Base-by-base conservation (phyloP, 1,140 invertebrate genomes). In the Drosophila eugracilis region DNA sequence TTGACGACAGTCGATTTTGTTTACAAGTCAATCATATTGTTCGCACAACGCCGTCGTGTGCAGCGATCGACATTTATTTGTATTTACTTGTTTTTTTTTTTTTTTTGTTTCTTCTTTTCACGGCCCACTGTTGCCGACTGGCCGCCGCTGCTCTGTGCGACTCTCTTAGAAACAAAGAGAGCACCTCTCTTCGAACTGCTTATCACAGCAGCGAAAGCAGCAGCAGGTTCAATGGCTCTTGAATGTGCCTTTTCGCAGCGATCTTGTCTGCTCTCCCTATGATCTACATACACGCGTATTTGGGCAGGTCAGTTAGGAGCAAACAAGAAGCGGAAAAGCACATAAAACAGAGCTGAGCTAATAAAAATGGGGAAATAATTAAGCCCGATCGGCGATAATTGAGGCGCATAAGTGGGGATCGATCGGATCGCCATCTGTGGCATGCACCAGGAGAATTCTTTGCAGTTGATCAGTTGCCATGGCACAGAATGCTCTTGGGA, bases 241-340 rank as follows among this genome's bases (percentile, higher is more conserved):
- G 41, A 26, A 26, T 57, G 30, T n/a, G 37, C 15, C 10, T 36
- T 37, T 37, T 26, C 45, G 17, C 17, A 10, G n/a, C 9, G 26
- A n/a, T 39, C 22, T 45, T 45, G 26, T 32, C 7, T 15, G 7
- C 17, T 24, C 28, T 45, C 26, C 6, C 54, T 22, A 7, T 65
- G 17, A 34, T 62, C 39, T 39, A 42, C 17, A 17, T 37, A 9
- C 9, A n/a, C 21, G 32, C 14, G n/a, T 14, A 50, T 59, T 71
- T 71, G 10, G 66, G 66, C 53, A 71, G 66, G 66, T 72, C 66
- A 70, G 66, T 57, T 58, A 39, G 21, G 60, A 65, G 57, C 41
- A 17, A 65, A 22, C 19, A 21, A 65, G 30, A 28, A 17, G 22
- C 28, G 54, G 21, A 45, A 28, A 36, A 22, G 37, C 1, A n/a